phyloP scores from a whole-genome alignment of 2,888 invertebrate genomes.

The Coelinius sp. region DNA sequence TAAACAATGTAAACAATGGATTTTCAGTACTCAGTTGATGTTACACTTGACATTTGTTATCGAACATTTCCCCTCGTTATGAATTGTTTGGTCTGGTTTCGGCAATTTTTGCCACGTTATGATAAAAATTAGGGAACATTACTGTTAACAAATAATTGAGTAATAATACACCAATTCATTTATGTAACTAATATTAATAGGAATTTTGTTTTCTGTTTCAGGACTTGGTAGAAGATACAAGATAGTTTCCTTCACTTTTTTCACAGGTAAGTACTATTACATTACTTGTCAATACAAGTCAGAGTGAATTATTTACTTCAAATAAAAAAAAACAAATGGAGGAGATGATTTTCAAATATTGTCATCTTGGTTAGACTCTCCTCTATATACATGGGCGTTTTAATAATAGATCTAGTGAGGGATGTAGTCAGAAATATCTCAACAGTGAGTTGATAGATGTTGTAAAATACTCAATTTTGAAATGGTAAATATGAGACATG shows the following conservation, averaged over 20 bases:
- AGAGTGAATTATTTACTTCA: no score
- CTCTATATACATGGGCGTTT: no score
- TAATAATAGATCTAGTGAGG: no score
- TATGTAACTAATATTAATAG: neutral
- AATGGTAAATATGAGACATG: no score
- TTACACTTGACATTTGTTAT: neutral
- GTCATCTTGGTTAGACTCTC: no score
- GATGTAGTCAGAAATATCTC: no score
- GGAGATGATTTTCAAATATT: no score
- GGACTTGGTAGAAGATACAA: neutral
- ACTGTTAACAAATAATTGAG: neutral
- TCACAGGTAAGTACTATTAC: conserved; percentile 44
- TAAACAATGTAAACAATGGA: neutral
- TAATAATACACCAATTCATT: neutral
- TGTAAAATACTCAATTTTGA: no score
- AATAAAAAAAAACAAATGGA: no score
- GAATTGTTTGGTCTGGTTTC: neutral
- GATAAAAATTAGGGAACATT: neutral
- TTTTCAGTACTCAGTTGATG: neutral
- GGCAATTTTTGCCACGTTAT: neutral
- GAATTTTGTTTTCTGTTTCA: conserved; percentile 20
- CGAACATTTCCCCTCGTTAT: neutral
- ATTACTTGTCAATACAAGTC: no score
- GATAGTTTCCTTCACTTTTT: neutral
- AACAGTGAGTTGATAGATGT: no score